Evolutionary conservation across 2,888 invertebrate species (phyloP).

Genomic region (Resseliella maxima): DNA sequence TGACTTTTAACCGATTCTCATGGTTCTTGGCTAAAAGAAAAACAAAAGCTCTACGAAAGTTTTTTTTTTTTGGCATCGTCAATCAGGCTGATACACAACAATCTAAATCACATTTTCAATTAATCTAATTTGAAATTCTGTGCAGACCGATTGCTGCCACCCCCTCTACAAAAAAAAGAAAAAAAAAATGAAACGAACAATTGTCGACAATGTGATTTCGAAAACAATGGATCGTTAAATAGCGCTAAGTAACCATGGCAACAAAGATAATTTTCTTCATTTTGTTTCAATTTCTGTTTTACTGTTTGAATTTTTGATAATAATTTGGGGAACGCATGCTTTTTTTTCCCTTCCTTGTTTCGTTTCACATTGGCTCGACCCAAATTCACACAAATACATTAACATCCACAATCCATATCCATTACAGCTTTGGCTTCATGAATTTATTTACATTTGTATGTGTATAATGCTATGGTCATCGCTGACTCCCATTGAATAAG

Average conservation of each 20-base stretch:
- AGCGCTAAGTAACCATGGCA: slow-evolving; percentile 30
- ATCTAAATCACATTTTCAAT: slow-evolving; percentile 48
- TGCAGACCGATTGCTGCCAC: slow-evolving; percentile 27
- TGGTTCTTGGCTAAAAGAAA: not conserved
- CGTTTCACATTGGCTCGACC: not conserved
- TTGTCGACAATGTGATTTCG: not conserved
- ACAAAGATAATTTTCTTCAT: slow-evolving; percentile 51
- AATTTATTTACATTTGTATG: not conserved
- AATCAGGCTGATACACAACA: slow-evolving; percentile 30
- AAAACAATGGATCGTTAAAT: slow-evolving; percentile 21
- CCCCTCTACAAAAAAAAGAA: not conserved
- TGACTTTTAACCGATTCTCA: not conserved
- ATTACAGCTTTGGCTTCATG: not conserved
- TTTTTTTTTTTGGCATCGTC: not conserved
- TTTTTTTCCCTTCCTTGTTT: not conserved
- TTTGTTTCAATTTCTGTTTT: slow-evolving; percentile 27
- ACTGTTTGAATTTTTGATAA: not conserved
- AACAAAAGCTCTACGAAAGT: not conserved
- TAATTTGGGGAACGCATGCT: slow-evolving; percentile 19
- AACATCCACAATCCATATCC: not conserved
- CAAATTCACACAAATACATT: slow-evolving; percentile 40
- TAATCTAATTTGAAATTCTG: slow-evolving; percentile 8
- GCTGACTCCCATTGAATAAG: not conserved
- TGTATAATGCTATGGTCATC: not conserved
- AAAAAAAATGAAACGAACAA: no score